These are phyloP conservation scores for Pan paniscus DNA, from an alignment of 2,113 vertebrate genomes.

Conservation along the genomic window DNA sequence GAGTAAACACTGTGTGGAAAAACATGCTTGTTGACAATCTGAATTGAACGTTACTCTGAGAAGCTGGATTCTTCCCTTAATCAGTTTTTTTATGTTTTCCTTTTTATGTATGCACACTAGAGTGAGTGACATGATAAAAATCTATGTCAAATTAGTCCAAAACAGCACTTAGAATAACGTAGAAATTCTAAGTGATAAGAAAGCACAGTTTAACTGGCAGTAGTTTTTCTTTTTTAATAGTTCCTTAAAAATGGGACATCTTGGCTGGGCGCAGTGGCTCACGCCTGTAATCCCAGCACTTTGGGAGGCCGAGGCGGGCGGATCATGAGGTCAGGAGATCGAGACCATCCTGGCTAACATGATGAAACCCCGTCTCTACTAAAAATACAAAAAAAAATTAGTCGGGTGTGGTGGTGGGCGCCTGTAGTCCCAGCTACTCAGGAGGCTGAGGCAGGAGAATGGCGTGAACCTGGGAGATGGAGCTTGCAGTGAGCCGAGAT, in stretches of 20 bases:
- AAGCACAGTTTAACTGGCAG: background rate
- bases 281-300: no score
- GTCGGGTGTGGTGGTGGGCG: accelerated
- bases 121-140: background rate
- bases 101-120: background rate
- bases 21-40: accelerated
- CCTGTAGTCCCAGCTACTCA: no score
- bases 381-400: no score
- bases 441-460: no score
- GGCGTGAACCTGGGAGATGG: no score
- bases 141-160: background rate
- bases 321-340: no score
- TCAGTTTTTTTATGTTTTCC: background rate
- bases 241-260: background rate
- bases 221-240: background rate
- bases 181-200: background rate
- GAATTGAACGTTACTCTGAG: background rate
- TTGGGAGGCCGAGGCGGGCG: no score
- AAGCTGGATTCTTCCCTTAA: background rate
- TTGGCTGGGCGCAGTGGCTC: no score
- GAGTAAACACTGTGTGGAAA: accelerated
- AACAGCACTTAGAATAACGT: background rate
- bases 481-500: no score
- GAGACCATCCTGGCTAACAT: no score
- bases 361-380: no score